Base-by-base conservation (phyloP, 2,888 invertebrate genomes). In the Pasiphila rectangulata region DNA sequence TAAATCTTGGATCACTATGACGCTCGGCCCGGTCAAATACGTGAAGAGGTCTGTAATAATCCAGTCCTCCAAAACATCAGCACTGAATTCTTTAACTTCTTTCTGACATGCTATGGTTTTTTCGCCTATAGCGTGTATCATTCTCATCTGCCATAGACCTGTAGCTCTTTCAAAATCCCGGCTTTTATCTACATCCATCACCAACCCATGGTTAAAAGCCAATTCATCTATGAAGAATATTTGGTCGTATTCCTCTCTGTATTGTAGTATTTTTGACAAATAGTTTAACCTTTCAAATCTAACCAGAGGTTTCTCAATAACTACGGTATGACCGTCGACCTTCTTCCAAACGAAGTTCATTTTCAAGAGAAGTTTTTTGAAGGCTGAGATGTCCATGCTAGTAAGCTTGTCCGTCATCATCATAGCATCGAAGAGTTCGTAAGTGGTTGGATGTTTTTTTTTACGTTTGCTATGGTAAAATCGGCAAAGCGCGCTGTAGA, bases 291-390 rank as follows among this genome's bases (percentile, higher is more conserved):
- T 67, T 42, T 77, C 74, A 1, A 65, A 71, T 1, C 56, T 57
- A 1, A 73, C 51, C 3, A 35, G 9, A 0, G 77, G 77, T 5
- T 61, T 65, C 42, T 80, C 79, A 0, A 72, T 56, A 1, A 79
- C 56, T 0, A 67, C 65, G 0, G 23, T 7, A 1, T n/a, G 7
- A 9, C 29, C 30, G 4, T 20, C 9, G 2, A 65, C 23, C 5
- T 54, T 57, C 30, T 65, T 59, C 75, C 72, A 75, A 5, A 68
- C 51, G 36, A 70, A 79, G 0, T 62, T 72, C 49, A 69, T 57
- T 46, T 67, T 67, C 0, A 57, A 27, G 0, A 78, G 59, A 3
- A 61, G 41, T 46, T 63, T 72, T 23, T 69, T 58, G 10, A 78
- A 75, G 0, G 17, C 42, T 0, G 46, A 51, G 4, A 74, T 67